Percentiles rank a stretch among this genome's conserved stretches.
phyloP scores from a whole-genome alignment of 2,888 invertebrate species.

The Leuctra nigra region DNA sequence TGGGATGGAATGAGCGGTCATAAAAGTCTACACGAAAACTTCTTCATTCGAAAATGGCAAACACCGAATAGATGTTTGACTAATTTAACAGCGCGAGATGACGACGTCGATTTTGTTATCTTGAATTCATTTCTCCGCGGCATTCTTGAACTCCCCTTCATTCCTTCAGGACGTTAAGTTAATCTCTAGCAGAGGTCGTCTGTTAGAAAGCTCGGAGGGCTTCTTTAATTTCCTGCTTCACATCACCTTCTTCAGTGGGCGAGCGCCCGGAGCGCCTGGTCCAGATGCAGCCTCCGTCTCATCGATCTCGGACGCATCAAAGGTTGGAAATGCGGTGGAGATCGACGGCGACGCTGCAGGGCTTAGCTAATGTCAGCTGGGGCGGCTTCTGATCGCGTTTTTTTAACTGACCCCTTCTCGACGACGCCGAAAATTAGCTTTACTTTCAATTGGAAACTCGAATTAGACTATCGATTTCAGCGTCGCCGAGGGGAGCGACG shows the following conservation, averaged over 20 bases:
- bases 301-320: not conserved
- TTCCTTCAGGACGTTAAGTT: too few species aligned
- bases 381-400: not conserved
- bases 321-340: not conserved
- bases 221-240: constrained; percentile 8
- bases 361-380: not conserved
- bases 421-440: not conserved
- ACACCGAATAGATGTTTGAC: too few species aligned
- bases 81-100: constrained; percentile 12
- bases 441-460: not conserved
- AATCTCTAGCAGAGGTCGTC: not conserved
- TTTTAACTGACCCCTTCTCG: constrained; percentile 10
- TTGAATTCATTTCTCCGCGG: not conserved
- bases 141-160: not conserved
- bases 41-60: too few species aligned
- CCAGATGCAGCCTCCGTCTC: not conserved
- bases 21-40: too few species aligned
- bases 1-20: not conserved
- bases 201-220: too few species aligned
- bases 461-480: constrained; percentile 2
- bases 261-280: not conserved
- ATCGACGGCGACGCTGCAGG: not conserved
- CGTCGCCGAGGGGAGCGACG: not conserved
- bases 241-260: not conserved
- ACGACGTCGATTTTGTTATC: too few species aligned